Evolutionary conservation across 92 coral and sea anemone species (phyloP).

Genomic region (Blastomussa wellsi): DNA sequence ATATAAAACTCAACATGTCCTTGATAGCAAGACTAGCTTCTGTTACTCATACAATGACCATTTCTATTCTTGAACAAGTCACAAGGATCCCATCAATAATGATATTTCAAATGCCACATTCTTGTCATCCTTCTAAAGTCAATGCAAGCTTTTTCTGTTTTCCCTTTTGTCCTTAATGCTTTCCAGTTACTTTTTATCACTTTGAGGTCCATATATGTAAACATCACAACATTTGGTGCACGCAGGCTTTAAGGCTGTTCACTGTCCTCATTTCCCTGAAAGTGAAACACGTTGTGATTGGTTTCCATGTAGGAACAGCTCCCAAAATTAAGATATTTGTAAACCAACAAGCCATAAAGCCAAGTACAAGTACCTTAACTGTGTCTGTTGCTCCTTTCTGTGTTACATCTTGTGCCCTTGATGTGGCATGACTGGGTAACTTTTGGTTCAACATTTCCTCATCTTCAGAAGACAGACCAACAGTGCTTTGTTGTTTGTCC

Average conservation of each 20-base stretch:
- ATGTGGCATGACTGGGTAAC: background rate
- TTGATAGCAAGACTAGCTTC: too few species aligned
- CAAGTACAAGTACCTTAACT: background rate
- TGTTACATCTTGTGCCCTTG: background rate
- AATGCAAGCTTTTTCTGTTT: background rate
- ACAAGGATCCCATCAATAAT: background rate
- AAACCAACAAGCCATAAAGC: background rate
- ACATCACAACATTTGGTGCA: background rate
- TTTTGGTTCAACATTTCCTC: slow-evolving; percentile 11
- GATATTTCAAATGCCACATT: background rate
- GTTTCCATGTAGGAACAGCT: background rate
- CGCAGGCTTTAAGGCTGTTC: background rate
- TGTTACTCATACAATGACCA: background rate
- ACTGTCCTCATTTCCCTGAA: background rate
- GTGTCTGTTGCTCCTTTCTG: background rate
- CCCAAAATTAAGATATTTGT: background rate
- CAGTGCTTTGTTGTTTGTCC: slow-evolving; percentile 30
- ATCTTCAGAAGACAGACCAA: slow-evolving; percentile 32
- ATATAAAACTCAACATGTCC: too few species aligned
- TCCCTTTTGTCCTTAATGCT: background rate
- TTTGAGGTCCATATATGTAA: background rate
- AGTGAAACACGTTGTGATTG: background rate
- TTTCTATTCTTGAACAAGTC: background rate
- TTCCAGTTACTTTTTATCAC: background rate
- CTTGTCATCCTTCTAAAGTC: too few species aligned